Evolutionary conservation across 2,113 vertebrate species (phyloP).

Genomic region (Poeciliopsis retropinna): DNA sequence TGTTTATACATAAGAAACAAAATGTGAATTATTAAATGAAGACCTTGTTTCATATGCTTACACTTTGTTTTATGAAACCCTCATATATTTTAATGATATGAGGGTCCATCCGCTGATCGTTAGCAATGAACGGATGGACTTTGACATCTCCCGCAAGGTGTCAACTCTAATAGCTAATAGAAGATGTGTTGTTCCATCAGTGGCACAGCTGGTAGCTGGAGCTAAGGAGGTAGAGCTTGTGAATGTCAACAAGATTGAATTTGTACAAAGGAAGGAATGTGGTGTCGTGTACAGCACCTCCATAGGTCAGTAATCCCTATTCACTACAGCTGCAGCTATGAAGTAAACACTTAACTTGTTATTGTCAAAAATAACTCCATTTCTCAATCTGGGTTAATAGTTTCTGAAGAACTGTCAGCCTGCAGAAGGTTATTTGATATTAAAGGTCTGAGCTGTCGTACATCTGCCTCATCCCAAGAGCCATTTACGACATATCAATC

Average conservation of each 20-base stretch:
- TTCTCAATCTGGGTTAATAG: neutral
- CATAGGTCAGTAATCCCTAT: neutral
- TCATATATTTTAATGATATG: no score
- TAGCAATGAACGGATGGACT: neutral
- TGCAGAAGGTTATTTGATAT: neutral
- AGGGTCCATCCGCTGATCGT: no score
- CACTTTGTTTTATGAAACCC: neutral
- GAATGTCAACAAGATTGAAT: neutral
- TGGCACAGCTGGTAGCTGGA: neutral
- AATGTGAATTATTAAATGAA: neutral
- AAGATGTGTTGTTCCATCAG: neutral
- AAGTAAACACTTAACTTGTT: constrained; percentile 2
- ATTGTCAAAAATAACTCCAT: neutral
- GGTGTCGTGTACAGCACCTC: neutral
- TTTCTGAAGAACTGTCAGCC: constrained; percentile 1
- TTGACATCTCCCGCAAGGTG: neutral
- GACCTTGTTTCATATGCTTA: neutral
- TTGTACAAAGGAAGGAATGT: neutral
- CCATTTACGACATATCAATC: constrained; percentile 5
- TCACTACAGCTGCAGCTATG: neutral
- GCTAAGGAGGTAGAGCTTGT: neutral
- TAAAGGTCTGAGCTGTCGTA: neutral
- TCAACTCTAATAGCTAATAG: constrained; percentile 1
- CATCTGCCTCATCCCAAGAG: neutral
- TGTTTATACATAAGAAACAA: neutral